phyloP scores from a whole-genome alignment of 2,113 vertebrate genomes.

The Seriola aureovittata region DNA sequence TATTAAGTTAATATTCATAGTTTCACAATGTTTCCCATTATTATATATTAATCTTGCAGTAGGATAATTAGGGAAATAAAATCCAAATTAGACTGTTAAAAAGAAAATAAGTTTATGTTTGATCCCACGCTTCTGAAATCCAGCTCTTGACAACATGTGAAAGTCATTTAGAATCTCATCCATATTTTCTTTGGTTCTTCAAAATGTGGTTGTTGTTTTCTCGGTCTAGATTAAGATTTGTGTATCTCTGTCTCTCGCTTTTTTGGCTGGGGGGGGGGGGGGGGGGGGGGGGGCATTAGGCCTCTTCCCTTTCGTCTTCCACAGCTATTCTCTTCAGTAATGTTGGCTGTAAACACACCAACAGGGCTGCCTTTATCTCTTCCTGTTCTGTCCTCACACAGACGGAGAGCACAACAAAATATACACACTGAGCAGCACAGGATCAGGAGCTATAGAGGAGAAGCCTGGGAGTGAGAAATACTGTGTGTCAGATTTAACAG shows the following conservation, averaged over 20 bases:
- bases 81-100: neutral
- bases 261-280: slow-evolving; percentile 29
- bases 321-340: slow-evolving; percentile 74
- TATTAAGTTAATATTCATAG: no score
- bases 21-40: neutral
- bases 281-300: no score
- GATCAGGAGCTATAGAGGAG: slow-evolving; percentile 23
- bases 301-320: slow-evolving; percentile 71
- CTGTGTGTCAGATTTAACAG: slow-evolving; percentile 1
- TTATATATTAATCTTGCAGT: neutral
- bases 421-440: slow-evolving; percentile 47
- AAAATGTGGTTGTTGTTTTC: neutral
- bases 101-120: neutral
- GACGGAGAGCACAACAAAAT: slow-evolving; percentile 67
- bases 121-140: neutral
- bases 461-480: slow-evolving; percentile 50
- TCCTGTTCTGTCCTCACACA: slow-evolving; percentile 79
- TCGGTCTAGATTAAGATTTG: neutral
- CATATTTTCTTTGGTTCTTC: neutral
- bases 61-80: neutral
- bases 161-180: neutral
- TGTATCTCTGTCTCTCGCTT: neutral
- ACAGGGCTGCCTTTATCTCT: slow-evolving; percentile 80
- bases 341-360: slow-evolving; percentile 81
- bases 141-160: neutral